phyloP scores from a whole-genome alignment of 2,113 vertebrate species.

The Gallinago jamesoni region DNA sequence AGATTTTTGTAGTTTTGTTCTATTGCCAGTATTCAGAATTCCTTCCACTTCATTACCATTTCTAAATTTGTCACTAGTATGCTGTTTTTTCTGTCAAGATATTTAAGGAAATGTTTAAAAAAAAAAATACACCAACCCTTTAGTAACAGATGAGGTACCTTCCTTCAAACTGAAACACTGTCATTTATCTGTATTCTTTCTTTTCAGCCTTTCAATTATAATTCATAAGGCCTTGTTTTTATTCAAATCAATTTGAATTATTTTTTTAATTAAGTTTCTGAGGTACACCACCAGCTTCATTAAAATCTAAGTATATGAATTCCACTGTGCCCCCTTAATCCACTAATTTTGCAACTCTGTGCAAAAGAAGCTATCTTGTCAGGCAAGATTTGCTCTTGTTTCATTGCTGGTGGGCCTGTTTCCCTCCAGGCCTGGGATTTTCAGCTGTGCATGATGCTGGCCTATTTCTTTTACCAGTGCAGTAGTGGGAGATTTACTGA shows the following conservation, averaged over 20 bases:
- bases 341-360: background rate
- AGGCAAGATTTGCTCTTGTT: background rate
- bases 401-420: background rate
- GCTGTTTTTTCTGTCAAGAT: background rate
- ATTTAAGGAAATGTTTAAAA: background rate
- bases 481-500: background rate
- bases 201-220: background rate
- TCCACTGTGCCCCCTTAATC: background rate
- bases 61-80: background rate
- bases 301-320: background rate
- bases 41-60: background rate
- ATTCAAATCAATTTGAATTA: background rate
- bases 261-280: background rate
- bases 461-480: background rate
- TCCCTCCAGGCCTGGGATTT: background rate
- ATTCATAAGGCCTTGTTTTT: background rate
- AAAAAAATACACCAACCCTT: background rate
- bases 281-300: background rate
- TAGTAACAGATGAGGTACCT: background rate
- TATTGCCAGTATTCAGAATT: background rate
- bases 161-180: background rate
- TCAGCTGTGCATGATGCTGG: background rate
- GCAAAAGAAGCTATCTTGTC: background rate
- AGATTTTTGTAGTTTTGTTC: background rate
- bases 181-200: background rate